These are phyloP conservation scores for Parasteatoda lunata DNA, from an alignment of 2,888 invertebrate genomes.

Conservation along the genomic window DNA sequence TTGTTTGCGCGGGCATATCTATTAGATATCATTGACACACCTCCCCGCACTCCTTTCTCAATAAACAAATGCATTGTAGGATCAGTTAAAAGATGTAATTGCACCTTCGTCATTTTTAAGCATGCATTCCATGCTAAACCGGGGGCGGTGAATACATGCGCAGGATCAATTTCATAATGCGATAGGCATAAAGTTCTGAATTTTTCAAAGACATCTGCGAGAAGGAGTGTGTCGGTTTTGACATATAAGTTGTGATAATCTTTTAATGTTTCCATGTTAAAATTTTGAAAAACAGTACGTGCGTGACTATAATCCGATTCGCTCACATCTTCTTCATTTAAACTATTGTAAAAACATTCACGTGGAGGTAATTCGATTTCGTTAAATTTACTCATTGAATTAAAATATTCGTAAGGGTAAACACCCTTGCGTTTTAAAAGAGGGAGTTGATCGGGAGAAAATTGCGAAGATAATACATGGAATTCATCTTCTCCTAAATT, in stretches of 20 bases:
- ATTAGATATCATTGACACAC: neutral
- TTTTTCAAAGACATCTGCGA: conserved; percentile 12
- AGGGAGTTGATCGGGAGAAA: neutral
- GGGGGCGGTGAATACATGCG: conserved; percentile 52
- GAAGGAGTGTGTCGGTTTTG: neutral
- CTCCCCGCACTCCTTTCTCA: neutral
- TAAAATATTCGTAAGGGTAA: conserved; percentile 15
- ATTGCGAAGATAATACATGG: neutral
- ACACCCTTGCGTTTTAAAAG: conserved; percentile 4
- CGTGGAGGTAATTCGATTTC: neutral
- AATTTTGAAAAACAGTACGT: conserved; percentile 69
- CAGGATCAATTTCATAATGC: conserved; percentile 17
- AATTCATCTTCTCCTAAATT: neutral
- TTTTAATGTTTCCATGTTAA: conserved; percentile 70
- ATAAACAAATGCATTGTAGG: neutral
- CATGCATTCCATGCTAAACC: neutral
- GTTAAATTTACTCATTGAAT: conserved; percentile 1
- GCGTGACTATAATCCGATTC: conserved; percentile 51
- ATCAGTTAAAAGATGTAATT: neutral
- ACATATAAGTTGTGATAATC: conserved; percentile 62
- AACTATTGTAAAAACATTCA: neutral
- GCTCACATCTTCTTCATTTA: neutral
- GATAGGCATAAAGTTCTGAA: neutral
- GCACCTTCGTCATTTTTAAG: neutral
- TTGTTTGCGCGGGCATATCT: neutral